Base-by-base conservation (phyloP, 1,140 invertebrate species). In the Odontomachus brunneus region DNA sequence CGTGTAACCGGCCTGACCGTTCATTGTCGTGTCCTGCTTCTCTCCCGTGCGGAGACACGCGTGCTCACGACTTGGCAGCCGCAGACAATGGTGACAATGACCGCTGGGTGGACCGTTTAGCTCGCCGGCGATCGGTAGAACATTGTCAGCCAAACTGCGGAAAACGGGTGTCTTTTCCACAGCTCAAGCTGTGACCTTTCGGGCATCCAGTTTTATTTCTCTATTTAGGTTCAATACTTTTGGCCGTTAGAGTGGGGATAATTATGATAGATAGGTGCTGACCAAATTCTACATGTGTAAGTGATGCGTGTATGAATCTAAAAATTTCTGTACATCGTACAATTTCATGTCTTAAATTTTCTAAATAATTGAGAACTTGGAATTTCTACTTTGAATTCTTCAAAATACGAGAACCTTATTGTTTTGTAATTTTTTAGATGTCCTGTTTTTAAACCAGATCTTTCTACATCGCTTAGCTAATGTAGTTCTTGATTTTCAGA, bases 1-100 rank as follows among this genome's bases (percentile, higher is more conserved):
- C 91, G 82, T 92, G 89, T 92, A 93, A 93, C 92, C 89, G 89
- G 89, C 89, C 75, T 9, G 29, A 19, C 29, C 29, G 72, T 49
- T 87, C 83, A 88, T 88, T 88, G 86, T 87, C 73, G 74, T 22
- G 29, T 67, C 29, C 60, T 3, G 49, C 74, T 67, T 55, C 62
- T 78, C 49, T 15, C 44, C 51, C 33, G 51, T 24, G 33, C 24
- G 65, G 19, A 71, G 53, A 57, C 75, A 57, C 86, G 85, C 86
- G 86, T 84, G 83, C 86, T 84, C 80, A 71, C 57, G 71, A 65
- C 83, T 86, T 84, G 87, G 83, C 71, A 78, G 85, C 67, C 81
- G 60, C 72, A 59, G 67, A 92, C 91, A 92, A 92, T 89, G 60
- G 11, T n/a, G 53, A 89, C 88, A 90, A 90, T 86, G 78, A 59